These are phyloP conservation scores for Fulmarus glacialis DNA, from an alignment of 2,113 vertebrate genomes.

Conservation along the genomic window DNA sequence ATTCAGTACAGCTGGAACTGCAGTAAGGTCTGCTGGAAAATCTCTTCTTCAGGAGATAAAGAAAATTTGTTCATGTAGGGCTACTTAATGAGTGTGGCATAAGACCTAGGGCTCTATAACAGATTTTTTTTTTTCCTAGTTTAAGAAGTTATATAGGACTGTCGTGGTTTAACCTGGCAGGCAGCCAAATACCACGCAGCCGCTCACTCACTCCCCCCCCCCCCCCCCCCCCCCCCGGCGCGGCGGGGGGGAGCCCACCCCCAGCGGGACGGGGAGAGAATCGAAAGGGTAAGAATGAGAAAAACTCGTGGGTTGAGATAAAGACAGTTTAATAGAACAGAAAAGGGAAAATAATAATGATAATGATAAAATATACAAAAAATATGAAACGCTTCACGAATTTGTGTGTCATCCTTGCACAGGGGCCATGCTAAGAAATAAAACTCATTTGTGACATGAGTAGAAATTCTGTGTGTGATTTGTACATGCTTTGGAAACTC, in stretches of 20 bases:
- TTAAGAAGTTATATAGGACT: not conserved
- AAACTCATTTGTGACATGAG: not conserved
- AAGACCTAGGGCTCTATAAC: not conserved
- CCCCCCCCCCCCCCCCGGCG: too few species aligned
- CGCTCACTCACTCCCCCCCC: too few species aligned
- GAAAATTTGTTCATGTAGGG: not conserved
- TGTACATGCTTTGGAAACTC: not conserved
- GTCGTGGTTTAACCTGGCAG: too few species aligned
- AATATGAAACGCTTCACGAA: conserved; percentile 57
- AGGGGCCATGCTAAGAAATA: not conserved
- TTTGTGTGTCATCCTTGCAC: conserved; percentile 69
- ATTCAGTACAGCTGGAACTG: not conserved
- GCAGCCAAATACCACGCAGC: too few species aligned
- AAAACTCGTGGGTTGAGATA: too few species aligned
- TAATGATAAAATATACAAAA: not conserved
- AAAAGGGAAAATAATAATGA: too few species aligned
- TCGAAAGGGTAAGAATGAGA: too few species aligned
- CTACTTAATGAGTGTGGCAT: not conserved
- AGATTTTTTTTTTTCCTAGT: not conserved
- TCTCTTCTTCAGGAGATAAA: not conserved
- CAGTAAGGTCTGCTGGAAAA: not conserved
- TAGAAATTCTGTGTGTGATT: not conserved
- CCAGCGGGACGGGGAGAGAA: too few species aligned
- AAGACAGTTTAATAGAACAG: too few species aligned
- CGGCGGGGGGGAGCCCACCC: too few species aligned